Evolutionary conservation across 2,888 invertebrate species (phyloP), one percentile per base, ranked within the genome.

Genomic region (Mayetiola destructor): DNA sequence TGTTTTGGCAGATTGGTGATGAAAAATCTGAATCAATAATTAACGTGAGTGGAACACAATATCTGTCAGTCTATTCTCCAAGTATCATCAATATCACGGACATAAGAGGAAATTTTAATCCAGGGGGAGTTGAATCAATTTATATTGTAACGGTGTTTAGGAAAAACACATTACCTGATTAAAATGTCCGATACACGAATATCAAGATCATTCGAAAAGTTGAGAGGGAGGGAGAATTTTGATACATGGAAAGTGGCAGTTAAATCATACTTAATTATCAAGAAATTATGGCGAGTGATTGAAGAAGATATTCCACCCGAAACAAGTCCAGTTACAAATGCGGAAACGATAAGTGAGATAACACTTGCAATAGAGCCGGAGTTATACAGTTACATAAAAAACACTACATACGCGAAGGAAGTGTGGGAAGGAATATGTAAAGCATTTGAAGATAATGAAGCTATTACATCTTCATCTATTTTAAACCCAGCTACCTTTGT

Each of bases 211-310:
- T 5, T 42, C 10, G 42, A 42, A 42, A 42, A 42, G 14, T 23
- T 23, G 14, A 21, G 14, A 8, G 60, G 60, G 9, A 61, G 61
- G 20, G 61, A 62, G 42, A 63, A 61, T 39, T 60, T 60, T 40
- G 60, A 62, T 53, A 55, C 23, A 55, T 67, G 64, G 69, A 68
- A 61, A 67, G 71, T 67, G 32, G 55, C 59, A 37, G 59, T 59
- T 35, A 59, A 61, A 23, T 62, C 61, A 2, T 61, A 58, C 40
- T 57, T 62, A 1, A 57, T 60, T 14, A 57, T 61, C 27, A 61
- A 58, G 35, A 32, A 56, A 8, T 57, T 60, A 37, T 60, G 60
- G 58, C 30, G 32, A 10, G 18, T 36, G 8, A 55, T 59, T 29
- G 39, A 36, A 23, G 21, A 42, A 36, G 53, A 52, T n/a, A 14